Percentiles rank a stretch among this genome's conserved stretches.
Evolutionary conservation across 1,140 invertebrate genomes (phyloP).

Genomic region (Drosophila kanapiae): DNA sequence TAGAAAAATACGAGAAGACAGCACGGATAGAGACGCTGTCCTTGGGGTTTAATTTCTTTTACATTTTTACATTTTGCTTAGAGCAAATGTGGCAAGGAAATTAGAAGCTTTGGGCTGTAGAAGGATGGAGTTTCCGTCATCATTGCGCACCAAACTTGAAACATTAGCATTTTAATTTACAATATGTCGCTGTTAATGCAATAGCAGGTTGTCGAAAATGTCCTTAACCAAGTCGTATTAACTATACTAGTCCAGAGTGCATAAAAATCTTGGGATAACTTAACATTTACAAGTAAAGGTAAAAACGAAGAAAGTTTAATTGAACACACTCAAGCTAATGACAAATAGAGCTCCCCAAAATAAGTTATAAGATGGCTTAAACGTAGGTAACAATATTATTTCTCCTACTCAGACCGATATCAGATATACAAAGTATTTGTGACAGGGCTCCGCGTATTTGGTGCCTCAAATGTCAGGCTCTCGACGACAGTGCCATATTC

Average conservation of each 20-base stretch:
- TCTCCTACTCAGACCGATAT: not conserved
- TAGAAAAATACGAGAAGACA: conserved; percentile 63
- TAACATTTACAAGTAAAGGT: not conserved
- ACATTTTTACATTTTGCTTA: conserved; percentile 66
- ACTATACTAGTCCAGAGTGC: not conserved
- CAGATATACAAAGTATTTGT: not conserved
- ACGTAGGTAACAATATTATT: too few relatives aligned
- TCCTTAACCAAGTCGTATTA: not conserved
- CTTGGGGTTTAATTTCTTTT: conserved; percentile 82
- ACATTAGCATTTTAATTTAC: not conserved
- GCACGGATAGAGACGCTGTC: conserved; percentile 56
- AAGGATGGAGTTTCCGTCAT: not conserved
- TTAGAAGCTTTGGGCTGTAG: not conserved
- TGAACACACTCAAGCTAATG: too few relatives aligned
- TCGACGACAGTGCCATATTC: not conserved
- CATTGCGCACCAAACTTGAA: not conserved
- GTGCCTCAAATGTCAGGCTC: not conserved
- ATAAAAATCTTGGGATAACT: not conserved
- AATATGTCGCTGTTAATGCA: not conserved
- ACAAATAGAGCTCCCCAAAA: not conserved
- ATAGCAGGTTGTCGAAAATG: not conserved
- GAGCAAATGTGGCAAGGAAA: conserved; percentile 25
- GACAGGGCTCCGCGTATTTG: not conserved
- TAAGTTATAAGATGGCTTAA: too few relatives aligned
- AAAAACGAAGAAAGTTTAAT: not conserved